These are phyloP conservation scores for Homalodisca vitripennis DNA, from an alignment of 1,140 invertebrate species.

Conservation along the genomic window DNA sequence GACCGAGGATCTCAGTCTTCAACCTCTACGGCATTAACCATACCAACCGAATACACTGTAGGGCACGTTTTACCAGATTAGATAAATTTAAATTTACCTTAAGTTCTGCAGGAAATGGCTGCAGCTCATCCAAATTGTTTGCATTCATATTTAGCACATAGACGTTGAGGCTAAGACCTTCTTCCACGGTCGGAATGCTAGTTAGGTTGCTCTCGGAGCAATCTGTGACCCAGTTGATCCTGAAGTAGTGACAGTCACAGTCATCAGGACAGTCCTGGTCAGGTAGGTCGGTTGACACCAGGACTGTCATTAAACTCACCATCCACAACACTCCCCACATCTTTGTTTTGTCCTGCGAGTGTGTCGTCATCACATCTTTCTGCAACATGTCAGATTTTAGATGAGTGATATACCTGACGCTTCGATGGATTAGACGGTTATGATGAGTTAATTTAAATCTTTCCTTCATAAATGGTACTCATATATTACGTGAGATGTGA, in stretches of 20 bases:
- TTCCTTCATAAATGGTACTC: too few species aligned
- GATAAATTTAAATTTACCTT: too few species aligned
- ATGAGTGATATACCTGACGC: too few species aligned
- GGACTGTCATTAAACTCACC: background rate
- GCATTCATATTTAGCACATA: constrained; percentile 70
- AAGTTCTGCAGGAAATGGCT: constrained; percentile 61
- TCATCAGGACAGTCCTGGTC: constrained; percentile 51
- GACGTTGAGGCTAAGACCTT: constrained; percentile 60
- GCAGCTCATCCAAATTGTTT: constrained; percentile 60
- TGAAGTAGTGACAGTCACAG: constrained; percentile 73
- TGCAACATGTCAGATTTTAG: too few species aligned
- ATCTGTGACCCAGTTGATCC: constrained; percentile 74
- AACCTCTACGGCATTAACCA: too few species aligned
- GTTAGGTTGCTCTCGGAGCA: constrained; percentile 75
- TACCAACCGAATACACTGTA: background rate
- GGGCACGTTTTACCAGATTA: too few species aligned
- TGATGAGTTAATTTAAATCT: too few species aligned
- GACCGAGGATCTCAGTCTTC: too few species aligned
- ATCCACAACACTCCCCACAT: background rate
- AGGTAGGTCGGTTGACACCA: constrained; percentile 20
- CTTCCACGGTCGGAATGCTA: constrained; percentile 61
- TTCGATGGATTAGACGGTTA: too few species aligned
- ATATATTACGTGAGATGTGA: too few species aligned
- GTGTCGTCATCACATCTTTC: too few species aligned
- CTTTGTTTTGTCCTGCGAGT: background rate